These are phyloP conservation scores for Nematostella vectensis DNA, from an alignment of 92 coral and sea anemone species.

Conservation along the genomic window DNA sequence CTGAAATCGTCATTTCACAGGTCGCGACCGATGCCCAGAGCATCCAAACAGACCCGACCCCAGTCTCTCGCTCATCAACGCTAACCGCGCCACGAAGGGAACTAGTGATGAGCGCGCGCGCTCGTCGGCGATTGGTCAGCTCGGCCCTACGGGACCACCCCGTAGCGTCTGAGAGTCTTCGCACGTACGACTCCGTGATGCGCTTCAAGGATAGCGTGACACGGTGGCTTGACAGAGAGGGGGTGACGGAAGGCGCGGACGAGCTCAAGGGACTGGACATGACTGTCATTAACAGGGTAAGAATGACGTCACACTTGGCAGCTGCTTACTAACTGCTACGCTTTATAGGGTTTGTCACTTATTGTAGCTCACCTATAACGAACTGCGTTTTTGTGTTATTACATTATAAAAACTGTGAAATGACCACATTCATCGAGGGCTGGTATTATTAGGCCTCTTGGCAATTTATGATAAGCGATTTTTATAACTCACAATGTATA, in stretches of 20 bases:
- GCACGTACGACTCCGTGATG: conserved; percentile 65
- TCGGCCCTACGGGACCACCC: conserved; percentile 82
- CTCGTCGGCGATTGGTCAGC: conserved; percentile 78
- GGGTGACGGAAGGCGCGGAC: conserved; percentile 48
- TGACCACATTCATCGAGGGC: no score
- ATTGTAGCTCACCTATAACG: background rate
- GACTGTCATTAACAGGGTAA: conserved; percentile 59
- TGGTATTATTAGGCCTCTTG: no score
- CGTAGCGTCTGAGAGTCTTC: conserved; percentile 71
- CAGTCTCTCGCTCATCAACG: conserved; percentile 21
- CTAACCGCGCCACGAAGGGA: conserved; percentile 38
- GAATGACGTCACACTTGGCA: background rate
- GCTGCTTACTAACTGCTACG: no score
- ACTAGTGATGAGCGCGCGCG: conserved; percentile 73
- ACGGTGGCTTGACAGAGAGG: conserved; percentile 65
- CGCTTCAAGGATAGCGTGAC: conserved; percentile 47
- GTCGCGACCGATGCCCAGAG: no score
- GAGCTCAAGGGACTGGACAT: conserved; percentile 43
- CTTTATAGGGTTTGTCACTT: no score
- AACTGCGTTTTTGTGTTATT: no score
- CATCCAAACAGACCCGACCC: background rate
- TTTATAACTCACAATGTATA: no score
- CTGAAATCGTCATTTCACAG: no score
- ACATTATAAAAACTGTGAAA: no score
- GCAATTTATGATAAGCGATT: no score